A percentile compares a stretch with the other conserved stretches of the same genome.
These are phyloP conservation scores for Argentina silus DNA, from an alignment of 2,797 vertebrate genomes.

Conservation along the genomic window DNA sequence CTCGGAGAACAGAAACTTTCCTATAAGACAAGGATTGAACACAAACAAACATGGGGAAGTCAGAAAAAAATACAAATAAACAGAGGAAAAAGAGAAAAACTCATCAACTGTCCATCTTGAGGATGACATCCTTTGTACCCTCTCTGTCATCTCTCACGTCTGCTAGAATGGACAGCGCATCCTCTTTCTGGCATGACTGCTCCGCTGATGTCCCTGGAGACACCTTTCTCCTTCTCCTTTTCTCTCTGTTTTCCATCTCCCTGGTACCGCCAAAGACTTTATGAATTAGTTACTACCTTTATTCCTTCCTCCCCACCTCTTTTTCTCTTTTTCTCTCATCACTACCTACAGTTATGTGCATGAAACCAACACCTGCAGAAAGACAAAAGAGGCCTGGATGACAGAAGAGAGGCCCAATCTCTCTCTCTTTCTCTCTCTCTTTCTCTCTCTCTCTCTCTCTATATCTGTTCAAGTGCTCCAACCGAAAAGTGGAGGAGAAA, in stretches of 20 bases:
- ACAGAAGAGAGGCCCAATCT: slow-evolving; percentile 19
- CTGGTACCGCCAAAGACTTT: slow-evolving; percentile 74
- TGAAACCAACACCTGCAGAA: slow-evolving; percentile 74
- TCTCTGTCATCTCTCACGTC: slow-evolving; percentile 82
- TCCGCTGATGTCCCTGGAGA: slow-evolving; percentile 79
- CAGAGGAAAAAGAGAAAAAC: slow-evolving; percentile 69
- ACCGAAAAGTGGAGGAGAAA: slow-evolving; percentile 60
- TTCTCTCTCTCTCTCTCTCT: slow-evolving; percentile 38
- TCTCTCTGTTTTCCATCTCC: slow-evolving; percentile 51
- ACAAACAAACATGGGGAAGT: slow-evolving; percentile 75
- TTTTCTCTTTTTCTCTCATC: slow-evolving; percentile 66
- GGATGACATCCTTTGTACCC: slow-evolving; percentile 83
- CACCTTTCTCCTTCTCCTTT: slow-evolving; percentile 53
- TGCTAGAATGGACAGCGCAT: slow-evolving; percentile 79
- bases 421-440: slow-evolving; percentile 52
- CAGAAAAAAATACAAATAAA: slow-evolving; percentile 45
- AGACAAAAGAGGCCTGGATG: slow-evolving; percentile 53
- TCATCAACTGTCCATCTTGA: slow-evolving; percentile 83
- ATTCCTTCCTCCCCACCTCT: slow-evolving; percentile 37
- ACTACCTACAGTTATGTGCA: slow-evolving; percentile 41
- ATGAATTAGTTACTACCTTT: slow-evolving; percentile 86
- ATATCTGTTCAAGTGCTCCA: slow-evolving; percentile 24
- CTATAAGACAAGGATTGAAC: slow-evolving; percentile 58
- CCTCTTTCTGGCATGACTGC: slow-evolving; percentile 72
- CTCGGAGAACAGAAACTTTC: slow-evolving; percentile 72